Base-by-base conservation (phyloP, 2,113 vertebrate genomes). In the Austrofundulus limnaeus region DNA sequence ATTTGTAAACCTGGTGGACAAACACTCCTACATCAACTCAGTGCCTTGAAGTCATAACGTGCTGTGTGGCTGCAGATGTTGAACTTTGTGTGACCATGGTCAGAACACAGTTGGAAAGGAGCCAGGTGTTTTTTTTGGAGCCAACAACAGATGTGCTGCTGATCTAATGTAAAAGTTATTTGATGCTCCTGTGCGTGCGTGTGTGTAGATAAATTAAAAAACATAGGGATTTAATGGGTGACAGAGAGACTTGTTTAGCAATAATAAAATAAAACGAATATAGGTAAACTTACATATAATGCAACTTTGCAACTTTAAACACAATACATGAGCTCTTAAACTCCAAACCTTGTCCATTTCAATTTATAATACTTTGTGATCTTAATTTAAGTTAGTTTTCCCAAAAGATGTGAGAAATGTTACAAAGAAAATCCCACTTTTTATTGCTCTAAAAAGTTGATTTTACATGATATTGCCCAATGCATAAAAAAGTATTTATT, bases 1-100 rank as follows among this genome's bases (percentile, higher is more conserved):
- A 65, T 61, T 83, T 31, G 68, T 73, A 47, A 83, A 84, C 81
- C 83, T 67, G 60, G 55, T n/a, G 61, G 66, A 82, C 71, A 75
- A 78, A 77, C 55, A 60, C 77, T 53, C 31, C 43, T 55, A 42
- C 66, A 79, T 73, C 71, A 78, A 68, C 5, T 34, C 50, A 50
- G 15, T 39, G 19, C 61, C 55, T 21, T 45, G 31, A 46, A 67
- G 58, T 46, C 45, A n/a, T 34, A 56, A 25, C 15, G 59, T 61
- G 6, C 43, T 50, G 5, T 11, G n/a, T 20, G 56, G 42, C 42
- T 60, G 77, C 39, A 65, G 80, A 62, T 67, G 64, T 54, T 28
- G 15, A 31, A 4, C 17, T 47, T 48, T 31, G 28, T 71, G 37
- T 61, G 70, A 57, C 10, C 55, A 64, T 16, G 39, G 24, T 17